Percentiles rank a stretch among this genome's conserved stretches.
phyloP scores from a whole-genome alignment of 2,888 invertebrate genomes.

The Aquatica leii region DNA sequence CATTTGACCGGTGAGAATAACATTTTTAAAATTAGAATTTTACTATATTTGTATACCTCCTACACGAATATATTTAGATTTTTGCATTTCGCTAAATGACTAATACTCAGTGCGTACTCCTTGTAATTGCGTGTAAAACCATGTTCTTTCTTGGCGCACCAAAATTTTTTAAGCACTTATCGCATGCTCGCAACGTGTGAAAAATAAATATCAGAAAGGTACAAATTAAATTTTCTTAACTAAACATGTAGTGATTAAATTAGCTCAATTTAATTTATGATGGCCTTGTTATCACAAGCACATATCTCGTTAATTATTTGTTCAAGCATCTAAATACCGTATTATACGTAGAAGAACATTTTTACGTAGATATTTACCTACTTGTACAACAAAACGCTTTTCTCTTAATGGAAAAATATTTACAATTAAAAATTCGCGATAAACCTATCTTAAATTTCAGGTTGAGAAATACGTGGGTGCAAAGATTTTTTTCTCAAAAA shows the following conservation, averaged over 20 bases:
- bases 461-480: slow-evolving; percentile 2
- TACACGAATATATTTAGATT: slow-evolving; percentile 13
- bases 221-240: slow-evolving; percentile 10
- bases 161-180: not conserved
- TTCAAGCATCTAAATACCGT: slow-evolving; percentile 9
- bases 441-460: not conserved
- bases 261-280: slow-evolving; percentile 10
- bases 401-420: not conserved
- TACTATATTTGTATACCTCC: slow-evolving; percentile 18
- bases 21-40: slow-evolving; percentile 18
- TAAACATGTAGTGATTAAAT: slow-evolving; percentile 9
- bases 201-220: slow-evolving; percentile 10
- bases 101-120: not conserved
- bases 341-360: not conserved
- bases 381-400: too few relatives aligned
- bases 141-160: not conserved
- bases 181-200: not conserved
- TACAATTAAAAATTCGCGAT: slow-evolving; percentile 4
- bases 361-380: not conserved
- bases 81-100: not conserved
- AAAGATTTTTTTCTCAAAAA: slow-evolving; percentile 22
- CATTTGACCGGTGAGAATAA: not conserved
- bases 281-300: slow-evolving; percentile 6
- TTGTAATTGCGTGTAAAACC: not conserved
- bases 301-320: slow-evolving; percentile 10